These are phyloP conservation scores for Falcunculus frontatus DNA, from an alignment of 2,113 vertebrate genomes.

Conservation along the genomic window DNA sequence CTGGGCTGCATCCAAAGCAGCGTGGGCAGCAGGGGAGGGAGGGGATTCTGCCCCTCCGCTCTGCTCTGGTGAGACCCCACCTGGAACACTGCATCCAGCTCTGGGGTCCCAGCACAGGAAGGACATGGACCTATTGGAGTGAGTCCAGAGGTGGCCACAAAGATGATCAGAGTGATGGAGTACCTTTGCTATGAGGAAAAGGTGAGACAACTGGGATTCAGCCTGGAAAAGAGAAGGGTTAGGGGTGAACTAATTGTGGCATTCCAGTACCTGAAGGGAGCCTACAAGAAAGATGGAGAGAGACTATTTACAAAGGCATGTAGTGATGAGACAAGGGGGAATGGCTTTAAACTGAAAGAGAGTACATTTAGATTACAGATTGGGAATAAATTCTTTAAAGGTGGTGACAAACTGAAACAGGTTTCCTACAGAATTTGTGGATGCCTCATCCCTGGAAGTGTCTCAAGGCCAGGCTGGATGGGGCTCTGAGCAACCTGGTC, in stretches of 20 bases:
- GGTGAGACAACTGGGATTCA: background rate
- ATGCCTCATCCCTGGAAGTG: background rate
- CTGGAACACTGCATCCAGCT: background rate
- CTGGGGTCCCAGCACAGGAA: background rate
- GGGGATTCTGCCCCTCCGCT: background rate
- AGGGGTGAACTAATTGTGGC: background rate
- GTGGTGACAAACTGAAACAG: background rate
- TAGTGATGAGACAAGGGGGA: background rate
- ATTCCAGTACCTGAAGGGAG: background rate
- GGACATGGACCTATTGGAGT: fast-evolving
- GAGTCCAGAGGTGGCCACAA: background rate
- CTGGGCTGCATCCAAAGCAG: background rate
- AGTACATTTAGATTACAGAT: too few species aligned
- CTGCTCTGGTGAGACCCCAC: background rate
- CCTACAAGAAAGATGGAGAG: background rate
- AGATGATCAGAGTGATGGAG: background rate
- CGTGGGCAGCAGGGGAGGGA: background rate
- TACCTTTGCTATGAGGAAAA: background rate
- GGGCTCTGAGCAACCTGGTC: background rate
- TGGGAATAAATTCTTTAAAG: background rate
- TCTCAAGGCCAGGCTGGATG: background rate
- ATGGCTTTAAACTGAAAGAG: background rate
- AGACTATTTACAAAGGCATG: background rate
- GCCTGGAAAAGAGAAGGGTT: background rate
- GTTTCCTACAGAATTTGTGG: background rate